phyloP scores from a whole-genome alignment of 1,140 invertebrate species.

The Lethocerus indicus region DNA sequence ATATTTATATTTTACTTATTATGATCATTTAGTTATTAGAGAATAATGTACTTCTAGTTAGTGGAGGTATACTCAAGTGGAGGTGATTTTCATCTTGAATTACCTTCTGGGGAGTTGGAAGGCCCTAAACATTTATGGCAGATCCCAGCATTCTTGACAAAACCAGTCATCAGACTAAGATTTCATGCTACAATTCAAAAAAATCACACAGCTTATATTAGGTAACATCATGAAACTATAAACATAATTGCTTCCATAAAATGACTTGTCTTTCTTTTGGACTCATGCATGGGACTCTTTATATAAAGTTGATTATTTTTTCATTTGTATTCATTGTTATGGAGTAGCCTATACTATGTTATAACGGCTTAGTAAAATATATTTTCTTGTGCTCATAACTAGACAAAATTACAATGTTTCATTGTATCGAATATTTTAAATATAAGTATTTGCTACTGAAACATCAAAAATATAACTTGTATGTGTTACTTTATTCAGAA shows the following conservation, averaged over 20 bases:
- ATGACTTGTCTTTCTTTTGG: constrained; percentile 1
- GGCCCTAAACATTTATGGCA: constrained; percentile 71
- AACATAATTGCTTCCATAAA: neutral
- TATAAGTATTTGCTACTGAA: no score
- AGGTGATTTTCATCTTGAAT: constrained; percentile 75
- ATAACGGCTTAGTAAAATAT: no score
- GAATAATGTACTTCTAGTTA: constrained; percentile 43
- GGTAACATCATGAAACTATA: constrained; percentile 24
- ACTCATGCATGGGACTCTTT: no score
- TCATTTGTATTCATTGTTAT: no score
- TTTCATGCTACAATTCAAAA: constrained; percentile 58
- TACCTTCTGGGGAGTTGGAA: constrained; percentile 64
- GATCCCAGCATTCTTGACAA: constrained; percentile 76
- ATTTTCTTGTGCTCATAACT: no score
- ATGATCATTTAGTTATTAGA: neutral
- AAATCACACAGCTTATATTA: constrained; percentile 70
- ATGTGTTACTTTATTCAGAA: no score
- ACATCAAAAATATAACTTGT: no score
- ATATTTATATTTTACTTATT: neutral
- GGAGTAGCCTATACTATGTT: no score
- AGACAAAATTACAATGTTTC: no score
- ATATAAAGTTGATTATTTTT: no score
- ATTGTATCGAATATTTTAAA: no score
- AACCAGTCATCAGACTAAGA: constrained; percentile 71
- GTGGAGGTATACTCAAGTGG: constrained; percentile 83